These are phyloP conservation scores for Metridium senile DNA, from an alignment of 92 coral and sea anemone species.

Conservation along the genomic window DNA sequence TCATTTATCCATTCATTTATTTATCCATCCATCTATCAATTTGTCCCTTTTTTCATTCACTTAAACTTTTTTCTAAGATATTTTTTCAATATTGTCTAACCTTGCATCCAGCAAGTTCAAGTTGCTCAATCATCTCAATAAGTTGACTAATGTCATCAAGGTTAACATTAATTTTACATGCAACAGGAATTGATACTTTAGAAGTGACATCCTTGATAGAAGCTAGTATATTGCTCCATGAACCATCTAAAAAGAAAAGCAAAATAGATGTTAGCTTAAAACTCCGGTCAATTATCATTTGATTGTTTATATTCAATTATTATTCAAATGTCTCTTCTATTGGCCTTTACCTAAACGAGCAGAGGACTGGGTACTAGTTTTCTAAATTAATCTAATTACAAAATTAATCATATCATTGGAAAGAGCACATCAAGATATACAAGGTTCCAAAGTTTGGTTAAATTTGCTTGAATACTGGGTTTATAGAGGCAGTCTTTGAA, in stretches of 20 bases:
- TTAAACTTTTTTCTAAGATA: not conserved
- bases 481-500: no score
- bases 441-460: no score
- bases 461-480: no score
- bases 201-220: slow-evolving; percentile 23
- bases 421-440: no score
- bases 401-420: no score
- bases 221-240: slow-evolving; percentile 20
- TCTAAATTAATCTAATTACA: no score
- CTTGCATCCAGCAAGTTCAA: slow-evolving; percentile 53
- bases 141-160: slow-evolving; percentile 26
- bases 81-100: no score
- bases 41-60: not conserved
- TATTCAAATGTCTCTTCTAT: not conserved
- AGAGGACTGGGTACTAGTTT: no score
- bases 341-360: no score
- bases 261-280: not conserved
- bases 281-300: not conserved
- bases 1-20: no score
- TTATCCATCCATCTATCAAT: no score
- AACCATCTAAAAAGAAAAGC: slow-evolving; percentile 5
- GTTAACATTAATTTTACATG: slow-evolving; percentile 52
- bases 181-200: slow-evolving; percentile 24
- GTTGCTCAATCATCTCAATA: slow-evolving; percentile 27
- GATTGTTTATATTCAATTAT: not conserved